Evolutionary conservation across 2,797 vertebrate genomes (phyloP).

Genomic region (Euthynnus affinis): DNA sequence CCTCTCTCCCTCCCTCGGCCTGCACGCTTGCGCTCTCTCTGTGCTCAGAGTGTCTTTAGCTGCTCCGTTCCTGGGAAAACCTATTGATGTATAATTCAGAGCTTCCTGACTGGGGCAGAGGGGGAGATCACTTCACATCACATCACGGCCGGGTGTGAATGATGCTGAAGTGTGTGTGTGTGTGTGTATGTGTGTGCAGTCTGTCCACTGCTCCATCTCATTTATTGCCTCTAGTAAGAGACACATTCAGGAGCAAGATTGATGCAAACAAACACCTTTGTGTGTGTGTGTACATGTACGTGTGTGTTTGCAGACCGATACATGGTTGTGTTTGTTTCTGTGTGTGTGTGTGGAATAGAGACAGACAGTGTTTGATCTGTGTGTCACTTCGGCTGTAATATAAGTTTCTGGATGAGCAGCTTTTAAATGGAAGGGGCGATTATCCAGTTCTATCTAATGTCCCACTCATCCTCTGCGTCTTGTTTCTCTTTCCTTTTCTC

Average conservation of each 20-base stretch:
- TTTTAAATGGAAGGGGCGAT: constrained; percentile 46
- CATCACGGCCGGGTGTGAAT: constrained; percentile 69
- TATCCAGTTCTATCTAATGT: constrained; percentile 36
- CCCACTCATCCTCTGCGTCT: constrained; percentile 25
- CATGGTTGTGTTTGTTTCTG: constrained; percentile 8
- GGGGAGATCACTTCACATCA: constrained; percentile 75
- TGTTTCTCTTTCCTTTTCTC: not conserved
- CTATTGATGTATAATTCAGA: constrained; percentile 83
- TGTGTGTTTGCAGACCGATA: not conserved
- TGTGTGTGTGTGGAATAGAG: constrained; percentile 14
- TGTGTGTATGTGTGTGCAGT: constrained; percentile 27
- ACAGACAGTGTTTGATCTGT: constrained; percentile 27
- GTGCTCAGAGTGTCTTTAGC: constrained; percentile 45
- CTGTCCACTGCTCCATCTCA: constrained; percentile 36
- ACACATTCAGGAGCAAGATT: constrained; percentile 22
- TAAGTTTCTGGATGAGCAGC: constrained; percentile 51
- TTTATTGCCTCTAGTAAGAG: constrained; percentile 45
- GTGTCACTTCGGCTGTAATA: constrained; percentile 52
- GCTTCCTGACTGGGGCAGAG: constrained; percentile 71
- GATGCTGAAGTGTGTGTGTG: constrained; percentile 47
- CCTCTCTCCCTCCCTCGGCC: not conserved
- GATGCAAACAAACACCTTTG: constrained; percentile 21
- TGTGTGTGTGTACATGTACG: constrained; percentile 22
- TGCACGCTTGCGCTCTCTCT: not conserved
- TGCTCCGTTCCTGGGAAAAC: constrained; percentile 60